These are phyloP conservation scores for Psittacula echo DNA, from an alignment of 2,797 vertebrate genomes.

Conservation along the genomic window DNA sequence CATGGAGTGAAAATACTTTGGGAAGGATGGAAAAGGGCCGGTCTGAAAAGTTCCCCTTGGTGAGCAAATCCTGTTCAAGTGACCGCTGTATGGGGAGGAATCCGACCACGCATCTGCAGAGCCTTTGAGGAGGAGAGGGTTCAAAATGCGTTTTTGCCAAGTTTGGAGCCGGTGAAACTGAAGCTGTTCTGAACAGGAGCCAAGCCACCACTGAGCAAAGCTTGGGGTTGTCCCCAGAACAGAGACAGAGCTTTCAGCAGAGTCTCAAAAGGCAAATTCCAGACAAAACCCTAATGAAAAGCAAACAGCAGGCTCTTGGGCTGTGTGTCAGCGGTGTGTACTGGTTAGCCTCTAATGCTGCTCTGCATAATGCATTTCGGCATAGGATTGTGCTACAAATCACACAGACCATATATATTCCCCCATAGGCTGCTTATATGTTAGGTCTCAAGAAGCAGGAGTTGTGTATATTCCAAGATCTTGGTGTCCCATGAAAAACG, in stretches of 20 bases:
- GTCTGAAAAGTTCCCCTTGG: background rate
- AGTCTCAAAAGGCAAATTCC: conserved; percentile 30
- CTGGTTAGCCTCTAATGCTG: background rate
- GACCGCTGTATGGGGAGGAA: background rate
- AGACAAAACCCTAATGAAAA: background rate
- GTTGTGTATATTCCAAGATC: background rate
- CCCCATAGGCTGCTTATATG: background rate
- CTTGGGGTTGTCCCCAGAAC: background rate
- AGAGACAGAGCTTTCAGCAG: conserved; percentile 12
- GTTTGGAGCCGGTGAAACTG: background rate
- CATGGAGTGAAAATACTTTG: background rate
- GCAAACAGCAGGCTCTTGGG: background rate
- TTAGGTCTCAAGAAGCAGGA: background rate
- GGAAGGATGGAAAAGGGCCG: background rate
- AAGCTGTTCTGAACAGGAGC: background rate
- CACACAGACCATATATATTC: background rate
- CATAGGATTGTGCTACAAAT: background rate
- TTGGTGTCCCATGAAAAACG: background rate
- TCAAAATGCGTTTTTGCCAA: background rate
- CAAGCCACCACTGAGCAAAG: background rate
- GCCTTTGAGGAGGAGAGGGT: background rate
- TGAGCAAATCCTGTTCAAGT: background rate
- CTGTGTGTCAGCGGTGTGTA: rapidly evolving
- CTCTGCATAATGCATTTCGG: background rate
- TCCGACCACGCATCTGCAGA: background rate